Percentiles rank a stretch among this genome's conserved stretches.
Evolutionary conservation across 2,888 invertebrate species (phyloP).

Genomic region (Cantharis rustica): DNA sequence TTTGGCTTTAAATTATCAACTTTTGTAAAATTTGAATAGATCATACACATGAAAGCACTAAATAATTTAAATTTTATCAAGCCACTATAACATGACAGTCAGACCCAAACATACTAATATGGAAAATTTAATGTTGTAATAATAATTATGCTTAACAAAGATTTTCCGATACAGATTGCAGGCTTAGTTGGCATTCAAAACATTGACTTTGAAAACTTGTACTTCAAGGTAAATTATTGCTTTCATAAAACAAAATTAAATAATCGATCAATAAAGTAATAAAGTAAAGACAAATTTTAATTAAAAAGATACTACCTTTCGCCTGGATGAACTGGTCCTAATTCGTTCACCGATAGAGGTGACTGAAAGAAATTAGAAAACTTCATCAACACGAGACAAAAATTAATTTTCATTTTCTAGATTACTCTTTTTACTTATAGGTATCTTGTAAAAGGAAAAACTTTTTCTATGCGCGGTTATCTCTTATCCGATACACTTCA

Average conservation of each 20-base stretch:
- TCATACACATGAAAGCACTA: background rate
- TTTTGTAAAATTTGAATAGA: background rate
- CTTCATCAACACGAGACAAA: background rate
- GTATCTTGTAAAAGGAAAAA: background rate
- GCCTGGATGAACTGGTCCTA: background rate
- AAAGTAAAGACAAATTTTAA: background rate
- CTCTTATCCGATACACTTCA: background rate
- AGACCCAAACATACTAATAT: background rate
- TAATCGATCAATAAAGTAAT: too few species aligned
- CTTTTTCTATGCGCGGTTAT: background rate
- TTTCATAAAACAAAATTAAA: background rate
- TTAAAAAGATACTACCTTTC: background rate
- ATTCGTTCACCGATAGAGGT: background rate
- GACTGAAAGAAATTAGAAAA: background rate
- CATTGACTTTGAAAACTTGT: background rate
- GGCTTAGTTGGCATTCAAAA: background rate
- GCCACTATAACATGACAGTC: background rate
- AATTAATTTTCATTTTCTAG: background rate
- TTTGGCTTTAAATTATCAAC: background rate
- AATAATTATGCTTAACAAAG: background rate
- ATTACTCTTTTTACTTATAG: background rate
- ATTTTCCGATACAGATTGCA: background rate
- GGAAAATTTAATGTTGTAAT: background rate
- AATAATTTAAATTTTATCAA: background rate
- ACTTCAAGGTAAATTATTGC: background rate